Conservation (phyloP, 2,888 invertebrate species). For the Sinhomidia bicolor region DNA sequence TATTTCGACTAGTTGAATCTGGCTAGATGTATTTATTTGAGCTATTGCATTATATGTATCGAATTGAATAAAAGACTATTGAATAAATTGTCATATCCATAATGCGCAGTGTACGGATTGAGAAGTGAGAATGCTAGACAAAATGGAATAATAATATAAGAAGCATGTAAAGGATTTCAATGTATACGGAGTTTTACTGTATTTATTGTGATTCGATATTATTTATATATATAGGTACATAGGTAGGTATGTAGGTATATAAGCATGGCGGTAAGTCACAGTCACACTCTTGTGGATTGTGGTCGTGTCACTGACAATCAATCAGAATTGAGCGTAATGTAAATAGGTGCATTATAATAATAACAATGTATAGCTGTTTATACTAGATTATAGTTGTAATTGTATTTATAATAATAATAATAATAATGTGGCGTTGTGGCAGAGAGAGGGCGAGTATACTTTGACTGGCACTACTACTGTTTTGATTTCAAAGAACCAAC, state of each 20-base stretch:
- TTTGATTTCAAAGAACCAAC: slow-evolving; percentile 3
- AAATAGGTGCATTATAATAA: background rate
- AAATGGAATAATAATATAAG: background rate
- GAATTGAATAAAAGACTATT: background rate
- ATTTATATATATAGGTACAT: too few species aligned
- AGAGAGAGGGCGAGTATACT: background rate
- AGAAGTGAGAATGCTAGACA: background rate
- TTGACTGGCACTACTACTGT: background rate
- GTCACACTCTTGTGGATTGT: slow-evolving; percentile 15
- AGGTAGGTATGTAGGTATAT: too few species aligned
- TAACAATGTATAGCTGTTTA: background rate
- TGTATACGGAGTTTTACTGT: background rate
- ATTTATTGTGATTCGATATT: background rate
- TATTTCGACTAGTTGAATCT: background rate
- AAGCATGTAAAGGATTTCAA: background rate
- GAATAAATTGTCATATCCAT: background rate
- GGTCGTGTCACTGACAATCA: slow-evolving; percentile 16
- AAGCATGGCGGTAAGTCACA: background rate
- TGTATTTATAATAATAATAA: background rate
- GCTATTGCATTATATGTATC: background rate
- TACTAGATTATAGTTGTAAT: too few species aligned
- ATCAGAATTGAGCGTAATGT: slow-evolving; percentile 11
- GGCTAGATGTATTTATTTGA: background rate
- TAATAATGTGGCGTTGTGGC: background rate
- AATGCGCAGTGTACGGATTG: background rate